Evolutionary conservation across 2,797 vertebrate genomes (phyloP).

Genomic region (Pelodytes ibericus): DNA sequence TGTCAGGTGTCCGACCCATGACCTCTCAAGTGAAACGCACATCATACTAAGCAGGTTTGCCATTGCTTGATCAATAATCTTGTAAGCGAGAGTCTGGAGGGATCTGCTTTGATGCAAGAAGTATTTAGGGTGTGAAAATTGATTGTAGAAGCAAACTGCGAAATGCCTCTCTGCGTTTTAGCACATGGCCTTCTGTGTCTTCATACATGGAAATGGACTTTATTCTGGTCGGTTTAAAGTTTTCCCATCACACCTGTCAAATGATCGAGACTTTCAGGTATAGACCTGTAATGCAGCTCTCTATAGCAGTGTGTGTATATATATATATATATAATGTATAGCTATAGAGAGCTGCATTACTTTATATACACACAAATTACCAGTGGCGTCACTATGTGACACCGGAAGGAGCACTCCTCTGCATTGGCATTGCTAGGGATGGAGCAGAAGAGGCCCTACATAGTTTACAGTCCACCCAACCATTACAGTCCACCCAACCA

Average conservation of each 20-base stretch:
- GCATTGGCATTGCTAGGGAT: no score
- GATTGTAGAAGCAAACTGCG: constrained; percentile 59
- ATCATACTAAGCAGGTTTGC: constrained; percentile 66
- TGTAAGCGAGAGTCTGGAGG: constrained; percentile 65
- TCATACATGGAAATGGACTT: constrained; percentile 2
- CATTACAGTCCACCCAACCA: no score
- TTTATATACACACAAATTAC: no score
- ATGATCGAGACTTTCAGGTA: background rate
- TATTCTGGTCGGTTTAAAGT: background rate
- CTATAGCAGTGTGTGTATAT: no score
- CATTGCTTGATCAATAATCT: constrained; percentile 64
- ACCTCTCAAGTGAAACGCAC: constrained; percentile 64
- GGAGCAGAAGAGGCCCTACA: no score
- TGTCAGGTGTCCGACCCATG: constrained; percentile 62
- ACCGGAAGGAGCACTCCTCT: no score
- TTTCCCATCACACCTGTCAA: background rate
- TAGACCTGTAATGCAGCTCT: background rate
- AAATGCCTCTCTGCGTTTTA: constrained; percentile 59
- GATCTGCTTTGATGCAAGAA: constrained; percentile 66
- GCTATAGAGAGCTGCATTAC: no score
- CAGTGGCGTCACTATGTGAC: no score
- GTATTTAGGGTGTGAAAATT: constrained; percentile 63
- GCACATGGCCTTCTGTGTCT: constrained; percentile 14
- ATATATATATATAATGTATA: no score
- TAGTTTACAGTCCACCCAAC: no score